These are phyloP conservation scores for Sebastiscus tertius DNA, from an alignment of 2,797 vertebrate genomes.

Conservation along the genomic window DNA sequence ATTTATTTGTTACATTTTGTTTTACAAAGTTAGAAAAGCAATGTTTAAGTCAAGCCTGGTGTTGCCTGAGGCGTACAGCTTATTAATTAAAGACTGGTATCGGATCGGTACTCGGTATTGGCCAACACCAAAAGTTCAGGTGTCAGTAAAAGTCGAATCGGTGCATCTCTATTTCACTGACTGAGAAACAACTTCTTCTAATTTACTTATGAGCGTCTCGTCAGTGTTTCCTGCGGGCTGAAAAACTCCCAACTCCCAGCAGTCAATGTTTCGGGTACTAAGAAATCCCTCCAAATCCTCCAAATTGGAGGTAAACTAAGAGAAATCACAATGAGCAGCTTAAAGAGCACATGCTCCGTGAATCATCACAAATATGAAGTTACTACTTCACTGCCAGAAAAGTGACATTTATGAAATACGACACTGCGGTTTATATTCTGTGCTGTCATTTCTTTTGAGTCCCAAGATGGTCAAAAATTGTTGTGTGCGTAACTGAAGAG, in stretches of 20 bases:
- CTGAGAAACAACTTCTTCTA: not conserved
- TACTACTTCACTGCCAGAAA: not conserved
- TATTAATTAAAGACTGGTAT: too few species aligned
- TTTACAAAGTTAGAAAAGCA: too few species aligned
- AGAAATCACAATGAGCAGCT: not conserved
- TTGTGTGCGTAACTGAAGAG: conserved; percentile 2
- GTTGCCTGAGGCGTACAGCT: too few species aligned
- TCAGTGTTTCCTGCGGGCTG: too few species aligned
- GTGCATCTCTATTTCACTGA: too few species aligned
- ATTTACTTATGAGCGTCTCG: not conserved
- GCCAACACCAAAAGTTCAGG: too few species aligned
- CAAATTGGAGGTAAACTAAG: not conserved
- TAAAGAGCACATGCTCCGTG: not conserved
- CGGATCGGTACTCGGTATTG: too few species aligned
- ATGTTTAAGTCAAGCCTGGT: too few species aligned
- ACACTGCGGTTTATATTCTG: not conserved
- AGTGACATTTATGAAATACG: not conserved
- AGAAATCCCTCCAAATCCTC: not conserved
- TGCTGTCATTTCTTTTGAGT: conserved; percentile 20
- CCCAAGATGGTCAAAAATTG: conserved; percentile 1
- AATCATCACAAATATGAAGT: not conserved
- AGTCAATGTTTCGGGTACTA: too few species aligned
- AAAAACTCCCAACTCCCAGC: not conserved
- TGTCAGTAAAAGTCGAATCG: too few species aligned
- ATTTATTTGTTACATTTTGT: too few species aligned